Conservation (phyloP, 2,888 invertebrate species). For the Scaptomyza cyrtandrae region DNA sequence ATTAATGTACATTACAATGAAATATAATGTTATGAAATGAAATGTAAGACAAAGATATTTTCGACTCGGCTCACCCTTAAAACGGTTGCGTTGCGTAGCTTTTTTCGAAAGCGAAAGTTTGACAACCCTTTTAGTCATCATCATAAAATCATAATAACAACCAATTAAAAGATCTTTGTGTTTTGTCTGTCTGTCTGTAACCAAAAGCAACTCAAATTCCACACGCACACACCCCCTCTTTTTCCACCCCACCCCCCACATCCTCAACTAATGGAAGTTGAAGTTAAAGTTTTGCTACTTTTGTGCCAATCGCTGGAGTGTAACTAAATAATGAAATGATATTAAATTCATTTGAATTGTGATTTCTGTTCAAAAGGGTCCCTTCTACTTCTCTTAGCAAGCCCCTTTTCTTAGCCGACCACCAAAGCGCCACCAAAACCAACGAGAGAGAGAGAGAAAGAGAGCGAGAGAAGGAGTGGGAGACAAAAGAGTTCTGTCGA, state of each 20-base stretch:
- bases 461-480: neutral
- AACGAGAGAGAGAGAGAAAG: neutral
- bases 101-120: conserved; percentile 13
- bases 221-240: conserved; percentile 16
- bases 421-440: conserved; percentile 59
- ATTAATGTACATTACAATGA: conserved; percentile 21
- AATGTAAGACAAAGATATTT: conserved; percentile 5
- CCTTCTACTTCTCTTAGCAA: conserved; percentile 38
- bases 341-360: conserved; percentile 84
- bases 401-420: conserved; percentile 67
- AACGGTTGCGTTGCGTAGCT: neutral
- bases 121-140: conserved; percentile 72
- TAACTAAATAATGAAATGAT: conserved; percentile 84
- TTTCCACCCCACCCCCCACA: neutral
- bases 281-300: conserved; percentile 61
- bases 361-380: conserved; percentile 83
- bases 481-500: conserved; percentile 29
- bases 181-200: conserved; percentile 44
- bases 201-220: conserved; percentile 73
- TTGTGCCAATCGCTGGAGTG: conserved; percentile 79
- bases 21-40: too few relatives aligned
- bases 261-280: conserved; percentile 28
- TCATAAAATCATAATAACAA: conserved; percentile 65
- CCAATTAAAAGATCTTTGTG: conserved; percentile 73
- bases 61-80: conserved; percentile 48